Evolutionary conservation across 2,888 invertebrate genomes (phyloP), one percentile per base, ranked within the genome.

Genomic region (Xylocampa areola): DNA sequence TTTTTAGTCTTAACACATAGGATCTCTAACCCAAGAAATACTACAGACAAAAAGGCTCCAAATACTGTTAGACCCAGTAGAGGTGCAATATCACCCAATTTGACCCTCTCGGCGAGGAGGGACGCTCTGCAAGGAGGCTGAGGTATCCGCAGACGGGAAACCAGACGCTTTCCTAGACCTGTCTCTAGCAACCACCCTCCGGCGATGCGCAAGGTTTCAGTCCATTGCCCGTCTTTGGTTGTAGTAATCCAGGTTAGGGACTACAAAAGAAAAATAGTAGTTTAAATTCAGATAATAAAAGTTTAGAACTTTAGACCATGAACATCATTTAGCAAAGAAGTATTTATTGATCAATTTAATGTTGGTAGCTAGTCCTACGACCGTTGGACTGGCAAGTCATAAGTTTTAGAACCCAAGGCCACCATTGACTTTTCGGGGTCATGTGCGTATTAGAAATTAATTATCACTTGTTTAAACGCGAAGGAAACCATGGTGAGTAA

Each of bases 51-150:
- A n/a, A 82, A 4, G 0, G 73, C 82, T 2, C 88, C 89, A 1
- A 76, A 61, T 0, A 70, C 25, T 0, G 86, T 80, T 0, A 90
- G 39, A 0, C 63, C 68, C 1, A 92, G 21, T 1, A 88, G 61
- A 0, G 90, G 85, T 0, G 82, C 76, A 0, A 92, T 77, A 37
- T 92, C 92, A 27, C 82, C 84, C 10, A 91, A 71, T 8, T 86
- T 89, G 5, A 92, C 91, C 39, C 86, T 78, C 55, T 91, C 92
- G 23, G 92, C 92, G 0, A 92, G 81, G 2, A 92, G 55, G 0
- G 91, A 77, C 0, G 88, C 80, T 40, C 89, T 77, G 73, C 92
- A 92, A 0, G 85, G 81, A 1, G 92, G 91, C 6, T 84, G 84
- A 0, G 64, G 73, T 0, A 84, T 68, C 5, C 72, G 76, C 2